Evolutionary conservation across 2,888 invertebrate species (phyloP).

Genomic region (Drosophila prostipennis): DNA sequence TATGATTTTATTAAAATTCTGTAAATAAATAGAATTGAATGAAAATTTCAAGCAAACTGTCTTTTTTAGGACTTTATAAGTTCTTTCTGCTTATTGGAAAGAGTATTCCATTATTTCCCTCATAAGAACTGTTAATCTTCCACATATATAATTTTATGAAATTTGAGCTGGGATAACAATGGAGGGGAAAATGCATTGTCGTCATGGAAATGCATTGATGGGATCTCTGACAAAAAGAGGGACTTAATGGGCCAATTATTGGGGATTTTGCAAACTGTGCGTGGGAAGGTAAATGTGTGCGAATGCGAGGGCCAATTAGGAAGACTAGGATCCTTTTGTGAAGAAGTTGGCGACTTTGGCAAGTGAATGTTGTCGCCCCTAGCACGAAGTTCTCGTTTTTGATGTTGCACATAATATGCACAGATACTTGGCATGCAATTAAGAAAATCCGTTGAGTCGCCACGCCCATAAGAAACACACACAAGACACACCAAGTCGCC

Average conservation of each 20-base stretch:
- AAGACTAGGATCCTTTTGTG: not conserved
- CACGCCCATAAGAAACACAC: constrained; percentile 19
- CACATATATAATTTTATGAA: constrained; percentile 4
- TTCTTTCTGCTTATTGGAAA: too few species aligned
- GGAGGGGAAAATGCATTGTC: constrained; percentile 19
- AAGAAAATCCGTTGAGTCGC: constrained; percentile 29
- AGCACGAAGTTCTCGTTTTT: constrained; percentile 28
- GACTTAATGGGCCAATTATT: constrained; percentile 62
- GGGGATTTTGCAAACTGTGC: constrained; percentile 27
- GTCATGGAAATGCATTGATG: constrained; percentile 56
- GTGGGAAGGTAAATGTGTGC: not conserved
- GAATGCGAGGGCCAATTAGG: constrained; percentile 53
- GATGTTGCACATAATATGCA: constrained; percentile 37
- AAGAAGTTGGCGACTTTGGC: constrained; percentile 13
- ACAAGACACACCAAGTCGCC: not conserved
- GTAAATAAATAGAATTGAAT: too few species aligned
- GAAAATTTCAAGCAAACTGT: too few species aligned
- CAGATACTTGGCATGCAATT: constrained; percentile 42
- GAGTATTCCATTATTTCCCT: too few species aligned
- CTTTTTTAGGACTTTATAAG: too few species aligned
- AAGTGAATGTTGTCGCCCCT: constrained; percentile 5
- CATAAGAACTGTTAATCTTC: too few species aligned
- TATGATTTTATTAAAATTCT: too few species aligned
- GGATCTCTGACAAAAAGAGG: constrained; percentile 3
- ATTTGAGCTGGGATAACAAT: constrained; percentile 1